phyloP scores from a whole-genome alignment of 92 coral and sea anemone species.

The Diadumene lineata region DNA sequence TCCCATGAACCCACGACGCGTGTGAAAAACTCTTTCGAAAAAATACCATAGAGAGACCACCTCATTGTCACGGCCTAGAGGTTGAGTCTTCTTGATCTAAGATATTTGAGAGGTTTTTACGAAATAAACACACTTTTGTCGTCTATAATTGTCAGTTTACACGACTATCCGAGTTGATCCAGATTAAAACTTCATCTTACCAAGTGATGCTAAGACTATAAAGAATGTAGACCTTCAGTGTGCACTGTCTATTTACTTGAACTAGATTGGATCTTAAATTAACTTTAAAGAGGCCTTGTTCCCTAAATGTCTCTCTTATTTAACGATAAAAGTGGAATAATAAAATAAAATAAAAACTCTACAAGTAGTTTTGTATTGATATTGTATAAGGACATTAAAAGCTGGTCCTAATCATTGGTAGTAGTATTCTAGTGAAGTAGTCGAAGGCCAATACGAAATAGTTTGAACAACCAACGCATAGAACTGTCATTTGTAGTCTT shows the following conservation, averaged over 20 bases:
- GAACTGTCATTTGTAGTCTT: slow-evolving; percentile 74
- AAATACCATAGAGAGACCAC: no score
- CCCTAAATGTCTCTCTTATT: slow-evolving; percentile 18
- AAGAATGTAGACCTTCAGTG: slow-evolving; percentile 6
- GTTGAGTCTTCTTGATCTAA: slow-evolving; percentile 13
- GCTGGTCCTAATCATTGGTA: slow-evolving; percentile 3
- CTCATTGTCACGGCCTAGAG: slow-evolving; percentile 7
- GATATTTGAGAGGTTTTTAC: slow-evolving; percentile 23
- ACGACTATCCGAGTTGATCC: slow-evolving; percentile 1
- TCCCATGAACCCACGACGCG: slow-evolving; percentile 3
- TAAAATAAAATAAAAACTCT: not conserved
- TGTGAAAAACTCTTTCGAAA: slow-evolving; percentile 6
- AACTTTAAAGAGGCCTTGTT: slow-evolving; percentile 69
- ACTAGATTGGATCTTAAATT: slow-evolving; percentile 85
- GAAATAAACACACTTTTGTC: not conserved
- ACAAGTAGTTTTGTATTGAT: slow-evolving; percentile 6
- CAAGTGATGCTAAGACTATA: not conserved
- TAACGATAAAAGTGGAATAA: slow-evolving; percentile 32
- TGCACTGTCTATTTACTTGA: slow-evolving; percentile 60
- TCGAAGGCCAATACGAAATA: slow-evolving; percentile 40
- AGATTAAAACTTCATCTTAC: not conserved
- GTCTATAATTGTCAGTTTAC: slow-evolving; percentile 19
- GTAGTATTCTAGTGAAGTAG: slow-evolving; percentile 45
- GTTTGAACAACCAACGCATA: slow-evolving; percentile 57
- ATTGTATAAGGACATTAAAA: slow-evolving; percentile 5